Base-by-base conservation (phyloP, 2,888 invertebrate species). In the Netelia melanura region DNA sequence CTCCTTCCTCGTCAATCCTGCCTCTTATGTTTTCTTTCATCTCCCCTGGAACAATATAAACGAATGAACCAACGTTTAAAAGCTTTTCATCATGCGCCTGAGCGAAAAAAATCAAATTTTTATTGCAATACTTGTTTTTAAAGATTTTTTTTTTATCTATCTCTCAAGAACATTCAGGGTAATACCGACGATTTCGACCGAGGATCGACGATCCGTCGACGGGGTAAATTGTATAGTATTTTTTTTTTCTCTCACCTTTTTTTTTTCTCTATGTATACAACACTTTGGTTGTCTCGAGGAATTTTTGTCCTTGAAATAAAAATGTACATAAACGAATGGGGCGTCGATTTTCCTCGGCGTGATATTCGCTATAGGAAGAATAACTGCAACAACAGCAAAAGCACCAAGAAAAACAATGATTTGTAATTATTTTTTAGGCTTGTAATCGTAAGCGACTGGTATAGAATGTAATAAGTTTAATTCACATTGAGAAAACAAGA, bases 381-480 rank as follows among this genome's bases (percentile, higher is more conserved):
- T 17, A 65, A 67, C 6, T 6, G 38, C 38, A 38, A 38, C 17
- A 44, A 38, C 38, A 44, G 17, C n/a, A 61, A 68, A 77, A 56
- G 43, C 48, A 48, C 10, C 14, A 48, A 48, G 11, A 48, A 48
- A 56, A 9, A 74, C 67, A 74, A 70, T 78, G 58, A 58, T 83
- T 83, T 79, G 71, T 79, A 56, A 71, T 82, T 82, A 78, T 74
- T 81, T 85, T 85, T 77, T 74, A 81, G 72, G 54, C 68, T 78
- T 58, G 64, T 81, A 78, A 81, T 65, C 21, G 56, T 38, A 56
- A 85, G 74, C 74, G 64, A 78, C 72, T 65, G 72, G 77, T 81
- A 68, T 84, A 70, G 74, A 68, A 72, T 77, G 48, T 38, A 70
- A 68, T 72, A 67, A 56, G 76, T 81, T 77, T 74, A 62, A 70